Base-by-base conservation (phyloP, 2,888 invertebrate species). In the Lasius fuliginosus region DNA sequence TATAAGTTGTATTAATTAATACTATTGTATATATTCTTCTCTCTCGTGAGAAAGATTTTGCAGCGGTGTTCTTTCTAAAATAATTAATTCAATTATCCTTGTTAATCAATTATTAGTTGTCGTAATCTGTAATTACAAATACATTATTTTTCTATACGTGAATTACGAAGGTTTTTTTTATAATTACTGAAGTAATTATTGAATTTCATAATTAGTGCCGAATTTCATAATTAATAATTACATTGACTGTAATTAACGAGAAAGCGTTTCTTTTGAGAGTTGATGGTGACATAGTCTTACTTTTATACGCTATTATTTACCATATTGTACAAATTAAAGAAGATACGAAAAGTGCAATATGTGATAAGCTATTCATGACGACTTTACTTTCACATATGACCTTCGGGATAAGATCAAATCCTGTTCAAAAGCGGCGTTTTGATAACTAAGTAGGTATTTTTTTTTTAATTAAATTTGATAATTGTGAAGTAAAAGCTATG, bases 361-460 rank as follows among this genome's bases (percentile, higher is more conserved):
- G 0, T 40, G 40, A 56, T 69, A 79, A 79, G n/a, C 33, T 60
- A 60, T n/a, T 73, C 8, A 23, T n/a, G n/a, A 42, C 5, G n/a
- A 56, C 30, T 69, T 58, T 33, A 71, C 79, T 79, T 79, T 79
- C 73, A 79, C 73, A 71, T 42, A 1, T 79, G 79, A 23, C 79
- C 79, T 79, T 79, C 73, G 8, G 33, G 33, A 79, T 56, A 42
- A 77, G 30, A 77, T 79, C 12, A 73, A 73, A 12, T 71, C 33
- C 33, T 33, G 23, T 58, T 42, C 33, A 46, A 60, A 58, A 71
- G 42, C 12, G 27, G 11, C 6, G 30, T 73, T 79, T 71, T 60
- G 12, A 58, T 27, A 71, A 68, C 12, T 42, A 0, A 42, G 27
- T 49, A 67, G 36, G n/a, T 5, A 8, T 53, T 18, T 30, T 60